A percentile compares a stretch with the other conserved stretches of the same genome.
Evolutionary conservation across 2,888 invertebrate species (phyloP).

Genomic region (Argyresthia albistria): DNA sequence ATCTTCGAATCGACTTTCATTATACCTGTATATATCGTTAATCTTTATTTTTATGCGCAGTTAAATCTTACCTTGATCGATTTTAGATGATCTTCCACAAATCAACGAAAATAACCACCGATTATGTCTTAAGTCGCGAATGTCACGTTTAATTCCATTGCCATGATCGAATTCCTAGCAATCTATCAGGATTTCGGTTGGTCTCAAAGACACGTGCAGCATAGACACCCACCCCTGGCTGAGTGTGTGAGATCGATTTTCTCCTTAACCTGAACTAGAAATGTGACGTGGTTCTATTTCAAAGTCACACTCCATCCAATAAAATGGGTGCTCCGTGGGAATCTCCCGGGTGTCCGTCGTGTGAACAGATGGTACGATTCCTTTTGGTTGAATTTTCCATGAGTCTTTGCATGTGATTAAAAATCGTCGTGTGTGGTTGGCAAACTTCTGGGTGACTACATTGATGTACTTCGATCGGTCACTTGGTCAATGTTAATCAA

Average conservation of each 20-base stretch:
- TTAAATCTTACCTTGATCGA: no score
- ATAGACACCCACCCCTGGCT: constrained; percentile 15
- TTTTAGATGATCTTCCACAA: no score
- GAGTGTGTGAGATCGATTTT: constrained; percentile 30
- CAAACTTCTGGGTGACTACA: not conserved
- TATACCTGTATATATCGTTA: no score
- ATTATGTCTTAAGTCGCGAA: no score
- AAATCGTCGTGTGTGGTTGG: constrained; percentile 11
- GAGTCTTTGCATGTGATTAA: constrained; percentile 16
- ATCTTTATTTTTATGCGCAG: no score
- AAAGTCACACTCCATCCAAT: constrained; percentile 35
- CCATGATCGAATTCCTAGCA: no score
- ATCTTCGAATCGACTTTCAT: no score
- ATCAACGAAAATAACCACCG: no score
- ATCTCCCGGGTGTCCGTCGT: constrained; percentile 26
- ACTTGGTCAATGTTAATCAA: constrained; percentile 3
- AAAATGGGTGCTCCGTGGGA: constrained; percentile 28
- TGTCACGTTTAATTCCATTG: no score
- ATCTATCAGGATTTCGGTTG: no score
- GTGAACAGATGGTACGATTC: constrained; percentile 29
- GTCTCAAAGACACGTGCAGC: constrained; percentile 20
- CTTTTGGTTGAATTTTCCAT: constrained; percentile 49
- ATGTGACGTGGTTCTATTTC: constrained; percentile 47
- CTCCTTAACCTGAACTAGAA: not conserved
- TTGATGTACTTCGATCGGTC: not conserved